A percentile compares a stretch with the other conserved stretches of the same genome.
Conservation (phyloP, 1,140 invertebrate genomes). For the Micrasema longulum region DNA sequence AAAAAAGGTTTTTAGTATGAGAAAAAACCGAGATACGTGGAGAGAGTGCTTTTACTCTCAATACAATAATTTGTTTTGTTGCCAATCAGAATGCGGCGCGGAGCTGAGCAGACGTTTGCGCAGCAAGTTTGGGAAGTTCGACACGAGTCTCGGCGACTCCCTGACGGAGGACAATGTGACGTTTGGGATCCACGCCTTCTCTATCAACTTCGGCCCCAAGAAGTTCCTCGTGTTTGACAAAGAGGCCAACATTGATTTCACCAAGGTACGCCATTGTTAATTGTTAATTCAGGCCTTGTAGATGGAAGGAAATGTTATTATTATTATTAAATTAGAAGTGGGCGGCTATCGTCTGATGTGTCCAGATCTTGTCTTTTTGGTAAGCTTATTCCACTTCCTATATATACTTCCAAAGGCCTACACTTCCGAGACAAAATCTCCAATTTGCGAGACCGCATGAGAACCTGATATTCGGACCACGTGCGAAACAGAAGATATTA, state of each 20-base stretch:
- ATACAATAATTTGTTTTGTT: no score
- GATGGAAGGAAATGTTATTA: background rate
- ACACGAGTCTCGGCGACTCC: background rate
- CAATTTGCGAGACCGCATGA: no score
- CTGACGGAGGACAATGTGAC: background rate
- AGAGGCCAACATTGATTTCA: background rate
- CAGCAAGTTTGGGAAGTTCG: conserved; percentile 18
- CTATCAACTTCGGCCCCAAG: background rate
- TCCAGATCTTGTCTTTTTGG: background rate
- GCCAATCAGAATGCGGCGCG: conserved; percentile 1
- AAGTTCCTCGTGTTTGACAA: conserved; percentile 3
- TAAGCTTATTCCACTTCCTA: background rate
- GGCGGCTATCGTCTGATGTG: background rate
- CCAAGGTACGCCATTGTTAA: background rate
- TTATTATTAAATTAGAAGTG: background rate
- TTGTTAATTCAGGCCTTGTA: background rate
- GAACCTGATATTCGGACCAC: no score
- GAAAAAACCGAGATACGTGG: no score
- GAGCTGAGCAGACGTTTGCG: conserved; percentile 1
- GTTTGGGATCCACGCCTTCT: conserved; percentile 33
- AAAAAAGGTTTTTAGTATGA: no score
- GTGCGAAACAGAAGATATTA: no score
- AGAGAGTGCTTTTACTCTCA: no score
- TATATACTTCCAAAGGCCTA: background rate
- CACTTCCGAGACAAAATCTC: no score